Evolutionary conservation across 1,140 invertebrate species (phyloP), one percentile per base, ranked within the genome.

Genomic region (Coelopa frigida): DNA sequence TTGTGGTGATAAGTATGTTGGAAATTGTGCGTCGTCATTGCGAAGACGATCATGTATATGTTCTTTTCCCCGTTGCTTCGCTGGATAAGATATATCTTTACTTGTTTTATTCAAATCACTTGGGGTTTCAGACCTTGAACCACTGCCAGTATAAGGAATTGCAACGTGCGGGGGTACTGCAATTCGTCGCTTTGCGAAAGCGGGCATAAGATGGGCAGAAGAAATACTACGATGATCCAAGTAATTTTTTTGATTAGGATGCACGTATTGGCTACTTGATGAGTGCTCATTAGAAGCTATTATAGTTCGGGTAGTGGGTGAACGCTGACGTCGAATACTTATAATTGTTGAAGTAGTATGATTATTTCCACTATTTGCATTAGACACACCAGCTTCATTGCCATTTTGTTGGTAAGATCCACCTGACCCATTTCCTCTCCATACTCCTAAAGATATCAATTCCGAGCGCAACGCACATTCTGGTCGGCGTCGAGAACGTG

Each of bases 181-280:
- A 14, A 59, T 54, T 4, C 61, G 57, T 7, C 55, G 51, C 29
- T 69, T 69, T 0, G 52, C 59, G 58, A 69, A 69, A 8, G 62
- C 62, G 20, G 66, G 66, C 66, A 69, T 66, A 47, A 69, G 57
- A 54, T 68, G 60, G 2, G 66, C 55, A n/a, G 62, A 64, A 5
- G 65, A 68, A 45, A 68, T 68, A 48, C 61, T 68, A 1, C 64
- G 56, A 46, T 68, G 64, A 53, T 68, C 64, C 11, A 68, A 50
- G 18, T 48, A 50, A 1, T 52, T 43, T 29, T 52, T 4, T 20
- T 49, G 27, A 14, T 40, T 20, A 17, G 22, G 6, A 21, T 35
- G 32, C n/a, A n/a, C n/a, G n/a, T n/a, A n/a, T n/a, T n/a, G n/a
- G n/a, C n/a, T n/a, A n/a, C n/a, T n/a, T n/a, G n/a, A n/a, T n/a